Percentiles rank a stretch among this genome's conserved stretches.
phyloP scores from a whole-genome alignment of 2,797 vertebrate genomes.

The Pseudotriccus pelzelni region DNA sequence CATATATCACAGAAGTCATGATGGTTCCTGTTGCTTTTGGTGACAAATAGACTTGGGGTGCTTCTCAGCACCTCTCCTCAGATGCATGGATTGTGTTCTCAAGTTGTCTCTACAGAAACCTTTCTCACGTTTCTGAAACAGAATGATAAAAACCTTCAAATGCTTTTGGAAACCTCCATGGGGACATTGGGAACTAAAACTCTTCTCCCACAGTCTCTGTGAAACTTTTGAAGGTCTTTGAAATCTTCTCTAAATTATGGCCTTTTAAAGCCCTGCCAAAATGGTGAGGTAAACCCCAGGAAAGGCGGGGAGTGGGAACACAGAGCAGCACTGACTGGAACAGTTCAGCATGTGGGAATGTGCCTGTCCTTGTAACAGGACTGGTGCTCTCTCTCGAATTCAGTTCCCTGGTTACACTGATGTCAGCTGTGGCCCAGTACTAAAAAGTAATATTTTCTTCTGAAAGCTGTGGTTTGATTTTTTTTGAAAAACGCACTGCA shows the following conservation, averaged over 20 bases:
- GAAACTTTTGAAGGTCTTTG: conserved; percentile 34
- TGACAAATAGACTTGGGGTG: neutral
- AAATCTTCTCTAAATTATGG: neutral
- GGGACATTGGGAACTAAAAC: neutral
- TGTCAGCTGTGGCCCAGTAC: neutral
- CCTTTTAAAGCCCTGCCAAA: neutral
- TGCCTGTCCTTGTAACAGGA: neutral
- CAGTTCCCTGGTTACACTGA: neutral
- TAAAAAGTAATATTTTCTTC: neutral
- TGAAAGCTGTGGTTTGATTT: neutral
- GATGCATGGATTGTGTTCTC: neutral
- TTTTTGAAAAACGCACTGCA: neutral
- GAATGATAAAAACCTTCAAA: neutral
- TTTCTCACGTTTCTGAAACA: neutral
- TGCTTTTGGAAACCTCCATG: neutral
- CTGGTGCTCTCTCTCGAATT: neutral
- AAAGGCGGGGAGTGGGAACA: neutral
- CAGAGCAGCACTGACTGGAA: neutral
- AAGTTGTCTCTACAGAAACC: neutral
- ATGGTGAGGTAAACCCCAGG: neutral
- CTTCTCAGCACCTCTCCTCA: neutral
- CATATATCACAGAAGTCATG: neutral
- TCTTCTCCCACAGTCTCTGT: neutral
- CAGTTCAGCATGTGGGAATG: neutral
- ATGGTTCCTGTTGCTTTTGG: neutral